Conservation (phyloP, 2,888 invertebrate species). For the Isoperla grammatica region DNA sequence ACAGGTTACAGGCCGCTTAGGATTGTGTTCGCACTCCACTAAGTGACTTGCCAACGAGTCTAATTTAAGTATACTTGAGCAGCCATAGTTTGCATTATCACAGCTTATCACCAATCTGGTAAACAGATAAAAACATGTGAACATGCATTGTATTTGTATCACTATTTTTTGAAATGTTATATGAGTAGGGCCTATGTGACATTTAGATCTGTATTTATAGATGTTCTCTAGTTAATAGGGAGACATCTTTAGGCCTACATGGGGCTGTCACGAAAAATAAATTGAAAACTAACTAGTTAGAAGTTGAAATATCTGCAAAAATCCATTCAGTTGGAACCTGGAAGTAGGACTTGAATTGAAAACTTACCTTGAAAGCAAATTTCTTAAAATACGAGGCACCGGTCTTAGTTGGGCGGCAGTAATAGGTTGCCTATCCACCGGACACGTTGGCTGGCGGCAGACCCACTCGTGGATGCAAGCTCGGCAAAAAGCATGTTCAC, state of each 20-base stretch:
- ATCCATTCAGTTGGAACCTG: too few relatives aligned
- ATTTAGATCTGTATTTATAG: too few relatives aligned
- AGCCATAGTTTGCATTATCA: conserved; percentile 86
- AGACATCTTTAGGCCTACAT: too few relatives aligned
- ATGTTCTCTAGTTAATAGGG: too few relatives aligned
- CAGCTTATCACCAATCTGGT: conserved; percentile 79
- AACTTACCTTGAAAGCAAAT: conserved; percentile 72
- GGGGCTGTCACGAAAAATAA: too few relatives aligned
- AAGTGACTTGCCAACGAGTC: conserved; percentile 80
- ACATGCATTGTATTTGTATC: too few relatives aligned
- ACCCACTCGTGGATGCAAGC: conserved; percentile 95
- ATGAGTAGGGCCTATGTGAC: too few relatives aligned
- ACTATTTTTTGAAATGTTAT: too few relatives aligned
- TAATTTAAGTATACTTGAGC: conserved; percentile 76
- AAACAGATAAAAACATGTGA: conserved; percentile 27
- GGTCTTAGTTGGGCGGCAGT: conserved; percentile 85
- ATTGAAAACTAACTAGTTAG: too few relatives aligned
- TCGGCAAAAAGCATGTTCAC: conserved; percentile 95
- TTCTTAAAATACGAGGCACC: conserved; percentile 89
- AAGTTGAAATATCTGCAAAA: too few relatives aligned
- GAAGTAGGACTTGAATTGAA: too few relatives aligned
- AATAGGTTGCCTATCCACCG: conserved; percentile 86
- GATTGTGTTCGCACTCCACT: conserved; percentile 90
- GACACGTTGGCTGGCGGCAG: conserved; percentile 88
- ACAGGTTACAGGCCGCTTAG: conserved; percentile 88